Evolutionary conservation across 2,888 invertebrate genomes (phyloP).

Genomic region (Sepioteuthis lessoniana): DNA sequence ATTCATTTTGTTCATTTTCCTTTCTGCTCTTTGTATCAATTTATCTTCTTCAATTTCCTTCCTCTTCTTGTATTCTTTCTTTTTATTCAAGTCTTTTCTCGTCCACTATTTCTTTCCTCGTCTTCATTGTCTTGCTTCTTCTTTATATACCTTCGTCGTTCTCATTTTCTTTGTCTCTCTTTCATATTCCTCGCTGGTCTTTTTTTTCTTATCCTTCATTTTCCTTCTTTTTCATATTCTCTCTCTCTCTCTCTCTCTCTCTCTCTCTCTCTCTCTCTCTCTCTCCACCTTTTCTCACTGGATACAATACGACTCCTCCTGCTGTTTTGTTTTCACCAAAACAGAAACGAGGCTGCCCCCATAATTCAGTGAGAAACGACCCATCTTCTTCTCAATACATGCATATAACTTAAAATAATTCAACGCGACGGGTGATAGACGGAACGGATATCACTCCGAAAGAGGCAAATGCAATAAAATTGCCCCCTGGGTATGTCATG

Average conservation of each 20-base stretch:
- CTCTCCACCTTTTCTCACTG: background rate
- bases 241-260: background rate
- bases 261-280: background rate
- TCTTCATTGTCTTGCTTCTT: background rate
- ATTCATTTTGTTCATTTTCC: no score
- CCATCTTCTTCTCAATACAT: background rate
- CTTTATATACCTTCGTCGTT: background rate
- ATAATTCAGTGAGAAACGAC: background rate
- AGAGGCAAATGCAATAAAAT: slow-evolving; percentile 33
- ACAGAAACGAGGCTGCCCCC: slow-evolving; percentile 10
- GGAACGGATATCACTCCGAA: slow-evolving; percentile 5
- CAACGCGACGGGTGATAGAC: background rate
- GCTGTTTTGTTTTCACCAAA: background rate
- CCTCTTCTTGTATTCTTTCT: no score
- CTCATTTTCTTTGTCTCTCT: background rate
- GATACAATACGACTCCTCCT: background rate
- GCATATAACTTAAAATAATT: slow-evolving; percentile 4
- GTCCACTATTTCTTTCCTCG: background rate
- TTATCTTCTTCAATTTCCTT: no score
- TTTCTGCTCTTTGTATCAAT: no score
- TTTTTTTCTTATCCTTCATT: no score
- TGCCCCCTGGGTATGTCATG: background rate
- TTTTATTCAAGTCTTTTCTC: background rate
- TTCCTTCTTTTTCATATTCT: no score
- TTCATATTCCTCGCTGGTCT: no score